Evolutionary conservation across 2,797 vertebrate genomes (phyloP).

Genomic region (Natrix natrix): DNA sequence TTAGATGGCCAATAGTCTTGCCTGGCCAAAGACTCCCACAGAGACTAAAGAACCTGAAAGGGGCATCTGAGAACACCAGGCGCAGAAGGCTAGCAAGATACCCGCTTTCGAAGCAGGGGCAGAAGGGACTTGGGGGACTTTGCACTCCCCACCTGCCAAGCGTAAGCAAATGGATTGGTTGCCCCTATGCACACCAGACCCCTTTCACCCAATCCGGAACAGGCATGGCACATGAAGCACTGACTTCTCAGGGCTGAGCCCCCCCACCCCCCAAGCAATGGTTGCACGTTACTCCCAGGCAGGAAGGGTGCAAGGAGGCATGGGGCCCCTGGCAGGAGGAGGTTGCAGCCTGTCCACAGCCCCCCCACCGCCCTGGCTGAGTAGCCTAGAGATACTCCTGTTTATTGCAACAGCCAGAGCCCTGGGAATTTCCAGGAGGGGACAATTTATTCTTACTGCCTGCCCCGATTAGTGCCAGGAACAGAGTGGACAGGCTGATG

Average conservation of each 20-base stretch:
- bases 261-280: not conserved
- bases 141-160: not conserved
- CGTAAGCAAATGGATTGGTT: too few relatives aligned
- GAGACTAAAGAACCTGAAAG: too few relatives aligned
- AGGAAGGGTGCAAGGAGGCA: not conserved
- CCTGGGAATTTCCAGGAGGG: not conserved
- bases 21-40: too few relatives aligned
- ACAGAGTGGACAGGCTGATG: not conserved
- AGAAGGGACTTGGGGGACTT: not conserved
- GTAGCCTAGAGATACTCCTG: not conserved
- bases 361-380: not conserved
- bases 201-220: too few relatives aligned
- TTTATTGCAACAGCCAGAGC: not conserved
- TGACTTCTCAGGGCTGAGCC: not conserved
- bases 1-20: too few relatives aligned
- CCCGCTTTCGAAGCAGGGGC: not conserved
- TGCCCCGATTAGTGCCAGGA: not conserved
- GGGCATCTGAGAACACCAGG: too few relatives aligned
- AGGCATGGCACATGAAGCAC: too few relatives aligned
- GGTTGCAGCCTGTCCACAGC: not conserved
- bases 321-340: not conserved
- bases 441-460: not conserved
- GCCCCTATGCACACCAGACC: too few relatives aligned
- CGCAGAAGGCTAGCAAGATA: not conserved
- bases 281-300: not conserved